Evolutionary conservation across 2,888 invertebrate species (phyloP), one percentile per base, ranked within the genome.

Genomic region (Cheiracanthium punctorium): DNA sequence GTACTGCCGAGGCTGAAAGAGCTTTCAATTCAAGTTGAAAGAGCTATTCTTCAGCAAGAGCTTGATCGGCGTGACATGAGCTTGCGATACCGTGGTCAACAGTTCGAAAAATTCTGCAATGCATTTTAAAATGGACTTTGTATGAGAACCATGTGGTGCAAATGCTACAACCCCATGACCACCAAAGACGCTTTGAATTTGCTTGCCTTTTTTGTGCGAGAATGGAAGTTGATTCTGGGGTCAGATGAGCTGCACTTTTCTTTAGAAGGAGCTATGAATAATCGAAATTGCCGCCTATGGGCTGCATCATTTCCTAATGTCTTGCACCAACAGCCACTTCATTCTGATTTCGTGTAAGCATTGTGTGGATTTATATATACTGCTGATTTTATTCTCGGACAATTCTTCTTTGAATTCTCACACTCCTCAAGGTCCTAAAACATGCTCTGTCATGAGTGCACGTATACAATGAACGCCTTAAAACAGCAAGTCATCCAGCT

Each of bases 81-180:
- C 32, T 69, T 14, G 4, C 0, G 12, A 69, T 32, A 0, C 32
- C 33, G 8, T 69, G 69, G n/a, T 33, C 30, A 0, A 32, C 33
- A 33, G 69, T 69, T 14, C 69, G 33, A 69, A 69, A 69, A 33
- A 69, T n/a, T 69, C 69, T 8, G 69, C 0, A n/a, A 32, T 69
- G 8, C 32, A 69, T 30, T 69, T 69, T 69, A 69, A 69, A 69
- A 32, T 33, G 69, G 69, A 32, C 30, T n/a, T 7, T 33, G 32
- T 33, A 33, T 33, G 17, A 33, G 33, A 69, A 17, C 33, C 33
- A 32, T 7, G 1, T 69, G 30, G 69, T 69, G n/a, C 33, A 32
- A 69, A 69, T 32, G 17, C 4, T 20, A 20, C 69, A 33, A 30
- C 4, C 33, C 32, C 69, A 69, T 17, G 69, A 32, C 33, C 7